phyloP scores from a whole-genome alignment of 2,113 vertebrate species.

The Megaptera novaeangliae region DNA sequence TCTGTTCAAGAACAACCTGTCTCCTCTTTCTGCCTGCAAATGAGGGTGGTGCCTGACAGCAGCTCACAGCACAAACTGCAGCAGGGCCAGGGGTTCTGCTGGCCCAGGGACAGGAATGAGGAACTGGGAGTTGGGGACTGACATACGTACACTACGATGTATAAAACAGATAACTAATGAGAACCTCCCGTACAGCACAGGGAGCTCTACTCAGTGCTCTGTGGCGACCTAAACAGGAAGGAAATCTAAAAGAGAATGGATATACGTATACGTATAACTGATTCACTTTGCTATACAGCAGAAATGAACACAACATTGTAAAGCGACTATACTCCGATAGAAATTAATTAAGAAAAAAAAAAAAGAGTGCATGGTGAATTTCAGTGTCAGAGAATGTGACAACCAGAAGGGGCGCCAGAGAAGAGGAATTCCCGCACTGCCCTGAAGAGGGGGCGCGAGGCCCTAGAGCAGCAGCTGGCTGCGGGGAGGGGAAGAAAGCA shows the following conservation, averaged over 20 bases:
- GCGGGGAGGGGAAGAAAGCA: too few relatives aligned
- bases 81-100: neutral
- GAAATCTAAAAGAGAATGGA: too few relatives aligned
- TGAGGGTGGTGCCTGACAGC: neutral
- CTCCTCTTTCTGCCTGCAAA: neutral
- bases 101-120: neutral
- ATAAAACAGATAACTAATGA: too few relatives aligned
- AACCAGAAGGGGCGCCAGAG: neutral
- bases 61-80: neutral
- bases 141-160: too few relatives aligned
- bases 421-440: neutral
- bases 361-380: neutral
- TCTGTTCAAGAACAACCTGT: neutral
- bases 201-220: rapidly evolving
- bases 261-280: rapidly evolving
- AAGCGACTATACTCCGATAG: neutral
- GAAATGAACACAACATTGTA: neutral
- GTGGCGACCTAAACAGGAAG: rapidly evolving
- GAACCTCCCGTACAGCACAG: rapidly evolving
- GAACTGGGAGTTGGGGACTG: too few relatives aligned
- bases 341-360: neutral
- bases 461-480: neutral
- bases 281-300: neutral
- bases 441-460: neutral
- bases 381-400: neutral